phyloP scores from a whole-genome alignment of 1,140 invertebrate species.

The Drosophila nigromelanica region DNA sequence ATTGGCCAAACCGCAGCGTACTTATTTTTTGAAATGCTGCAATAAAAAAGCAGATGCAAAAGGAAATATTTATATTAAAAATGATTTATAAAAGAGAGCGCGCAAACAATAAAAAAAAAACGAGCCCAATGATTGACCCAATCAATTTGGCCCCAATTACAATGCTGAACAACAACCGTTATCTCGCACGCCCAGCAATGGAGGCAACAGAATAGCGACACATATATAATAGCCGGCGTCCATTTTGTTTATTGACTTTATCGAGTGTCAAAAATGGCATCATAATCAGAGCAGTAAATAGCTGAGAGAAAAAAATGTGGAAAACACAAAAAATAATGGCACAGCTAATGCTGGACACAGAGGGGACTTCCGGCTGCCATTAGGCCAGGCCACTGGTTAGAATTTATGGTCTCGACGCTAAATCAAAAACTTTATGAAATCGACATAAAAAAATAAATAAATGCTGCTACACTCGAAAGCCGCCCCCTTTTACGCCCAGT shows the following conservation, averaged over 20 bases:
- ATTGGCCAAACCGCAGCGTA: conserved; percentile 25
- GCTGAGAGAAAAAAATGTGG: conserved; percentile 4
- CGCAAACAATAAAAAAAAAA: conserved; percentile 42
- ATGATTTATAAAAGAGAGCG: conserved; percentile 36
- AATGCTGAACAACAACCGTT: conserved; percentile 2
- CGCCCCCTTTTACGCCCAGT: too few relatives aligned
- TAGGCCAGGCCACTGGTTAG: conserved; percentile 28
- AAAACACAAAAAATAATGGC: conserved; percentile 19
- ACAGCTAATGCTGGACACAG: conserved; percentile 5
- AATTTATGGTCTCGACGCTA: conserved; percentile 55
- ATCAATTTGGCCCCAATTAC: conserved; percentile 35
- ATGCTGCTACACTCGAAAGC: conserved; percentile 5
- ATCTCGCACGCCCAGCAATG: conserved; percentile 5
- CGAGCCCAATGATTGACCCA: not conserved
- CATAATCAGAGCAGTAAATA: conserved; percentile 58
- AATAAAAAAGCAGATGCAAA: conserved; percentile 22
- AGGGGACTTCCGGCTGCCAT: conserved; percentile 41
- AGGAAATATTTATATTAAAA: conserved; percentile 29
- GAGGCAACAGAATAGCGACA: not conserved
- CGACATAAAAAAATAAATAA: conserved; percentile 37
- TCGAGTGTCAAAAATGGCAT: conserved; percentile 71
- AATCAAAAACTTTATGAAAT: conserved; percentile 76
- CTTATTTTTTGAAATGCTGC: conserved; percentile 31
- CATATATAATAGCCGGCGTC: conserved; percentile 12
- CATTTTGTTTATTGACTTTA: conserved; percentile 66